Percentiles rank a stretch among this genome's conserved stretches.
Evolutionary conservation across 2,888 invertebrate species (phyloP).

Genomic region (Phymatocera aterrima): DNA sequence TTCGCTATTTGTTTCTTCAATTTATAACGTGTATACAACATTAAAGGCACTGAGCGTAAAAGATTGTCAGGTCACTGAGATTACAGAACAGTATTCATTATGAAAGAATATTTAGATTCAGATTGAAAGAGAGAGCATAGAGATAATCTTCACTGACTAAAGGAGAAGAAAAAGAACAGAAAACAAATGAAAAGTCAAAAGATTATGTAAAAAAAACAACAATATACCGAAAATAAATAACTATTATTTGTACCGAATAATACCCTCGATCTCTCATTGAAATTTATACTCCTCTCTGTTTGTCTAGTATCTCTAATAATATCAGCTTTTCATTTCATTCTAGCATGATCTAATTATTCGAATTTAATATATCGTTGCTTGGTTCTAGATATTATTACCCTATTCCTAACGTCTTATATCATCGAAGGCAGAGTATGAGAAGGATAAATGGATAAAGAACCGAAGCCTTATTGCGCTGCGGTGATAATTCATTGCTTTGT

Average conservation of each 20-base stretch:
- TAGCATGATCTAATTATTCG: too few relatives aligned
- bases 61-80: slow-evolving; percentile 43
- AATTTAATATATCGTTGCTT: too few relatives aligned
- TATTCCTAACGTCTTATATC: too few relatives aligned
- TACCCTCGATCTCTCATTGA: neutral
- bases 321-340: too few relatives aligned
- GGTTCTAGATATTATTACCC: too few relatives aligned
- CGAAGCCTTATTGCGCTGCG: neutral
- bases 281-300: neutral
- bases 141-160: too few relatives aligned
- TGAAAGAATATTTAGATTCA: slow-evolving; percentile 16
- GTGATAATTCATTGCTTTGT: neutral
- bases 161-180: neutral
- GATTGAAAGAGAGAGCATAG: neutral
- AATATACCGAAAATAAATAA: neutral
- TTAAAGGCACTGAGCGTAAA: slow-evolving; percentile 33
- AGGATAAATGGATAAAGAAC: too few relatives aligned
- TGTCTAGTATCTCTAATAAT: neutral
- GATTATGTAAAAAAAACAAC: neutral
- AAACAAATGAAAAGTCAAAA: neutral
- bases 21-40: neutral
- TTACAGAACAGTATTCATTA: too few relatives aligned
- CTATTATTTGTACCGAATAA: neutral
- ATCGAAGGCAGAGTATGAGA: too few relatives aligned
- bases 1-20: neutral